Percentiles rank a stretch among this genome's conserved stretches.
Conservation (phyloP, 2,888 invertebrate species). For the Spodoptera picta region DNA sequence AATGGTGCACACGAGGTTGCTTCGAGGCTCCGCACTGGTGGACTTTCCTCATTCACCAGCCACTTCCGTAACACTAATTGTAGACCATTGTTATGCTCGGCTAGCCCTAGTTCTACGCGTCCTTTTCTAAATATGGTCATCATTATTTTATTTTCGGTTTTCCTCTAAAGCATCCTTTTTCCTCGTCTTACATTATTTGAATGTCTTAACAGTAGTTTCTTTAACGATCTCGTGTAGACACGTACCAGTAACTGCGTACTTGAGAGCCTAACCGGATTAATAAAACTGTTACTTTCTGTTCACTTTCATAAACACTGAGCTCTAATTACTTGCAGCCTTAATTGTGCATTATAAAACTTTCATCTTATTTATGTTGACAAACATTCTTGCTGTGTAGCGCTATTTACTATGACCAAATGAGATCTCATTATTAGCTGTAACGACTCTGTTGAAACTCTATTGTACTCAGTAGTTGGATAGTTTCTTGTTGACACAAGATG, state of each 20-base stretch:
- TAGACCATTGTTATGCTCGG: slow-evolving; percentile 66
- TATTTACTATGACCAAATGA: slow-evolving; percentile 1
- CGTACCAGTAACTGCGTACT: neutral
- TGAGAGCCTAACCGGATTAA: slow-evolving; percentile 18
- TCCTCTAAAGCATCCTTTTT: slow-evolving; percentile 23
- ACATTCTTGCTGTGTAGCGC: slow-evolving; percentile 6
- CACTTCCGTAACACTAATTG: slow-evolving; percentile 70
- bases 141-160: slow-evolving; percentile 43
- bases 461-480: slow-evolving; percentile 22
- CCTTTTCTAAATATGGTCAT: slow-evolving; percentile 61
- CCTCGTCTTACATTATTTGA: slow-evolving; percentile 8
- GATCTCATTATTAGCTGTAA: slow-evolving; percentile 26
- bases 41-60: slow-evolving; percentile 75
- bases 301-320: slow-evolving; percentile 36
- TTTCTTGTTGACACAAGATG: slow-evolving; percentile 34
- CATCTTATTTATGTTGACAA: slow-evolving; percentile 26
- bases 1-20: slow-evolving; percentile 69
- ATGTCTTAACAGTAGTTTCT: slow-evolving; percentile 7
- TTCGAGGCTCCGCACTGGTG: slow-evolving; percentile 64
- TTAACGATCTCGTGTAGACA: slow-evolving; percentile 4
- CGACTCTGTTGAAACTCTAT: slow-evolving; percentile 31
- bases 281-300: slow-evolving; percentile 26
- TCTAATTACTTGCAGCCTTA: slow-evolving; percentile 28
- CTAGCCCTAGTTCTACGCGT: slow-evolving; percentile 57
- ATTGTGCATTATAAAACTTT: slow-evolving; percentile 21